Base-by-base conservation (phyloP, 2,888 invertebrate genomes). In the Aplocera efformata region DNA sequence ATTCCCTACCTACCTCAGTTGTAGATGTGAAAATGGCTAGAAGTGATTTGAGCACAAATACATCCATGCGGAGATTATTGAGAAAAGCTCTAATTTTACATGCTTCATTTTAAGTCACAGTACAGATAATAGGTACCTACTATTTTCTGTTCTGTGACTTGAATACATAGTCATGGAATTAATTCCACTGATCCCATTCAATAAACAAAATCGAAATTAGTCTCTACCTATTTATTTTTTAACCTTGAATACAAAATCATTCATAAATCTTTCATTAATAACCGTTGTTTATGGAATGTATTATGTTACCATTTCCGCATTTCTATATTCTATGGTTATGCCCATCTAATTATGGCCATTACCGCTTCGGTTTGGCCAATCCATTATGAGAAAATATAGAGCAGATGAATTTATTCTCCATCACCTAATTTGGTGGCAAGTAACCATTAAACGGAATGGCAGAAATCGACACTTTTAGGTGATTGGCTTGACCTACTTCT, bases 321-420 rank as follows among this genome's bases (percentile, higher is more conserved):
- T n/a, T 9, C 22, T 41, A 5, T 35, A 24, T 38, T 40, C 28
- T 38, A 11, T 35, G 38, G 38, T 11, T 17, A 29, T 24, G 27
- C 11, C 37, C 26, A 26, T 29, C 36, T 35, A 41, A 44, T 48
- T 40, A 40, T 25, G 36, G 40, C 22, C n/a, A 40, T 61, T 63
- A 42, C 25, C 35, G 45, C 17, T 25, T 44, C 21, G 29, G 39
- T 26, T 32, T 32, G 35, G 21, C 53, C 48, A 60, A 60, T 67
- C 62, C 62, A 67, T 62, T 67, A 60, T 26, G 39, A 41, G 11
- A 41, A n/a, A 56, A 37, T 50, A 50, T 60, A 58, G 60, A 52
- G 52, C 58, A 38, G 40, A 35, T 40, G 44, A 42, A 39, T 48
- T 51, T 52, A 62, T 60, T 53, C 46, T 40, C 48, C 35, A 56